These are phyloP conservation scores for Merodon equestris DNA, from an alignment of 2,888 invertebrate genomes.

Conservation along the genomic window DNA sequence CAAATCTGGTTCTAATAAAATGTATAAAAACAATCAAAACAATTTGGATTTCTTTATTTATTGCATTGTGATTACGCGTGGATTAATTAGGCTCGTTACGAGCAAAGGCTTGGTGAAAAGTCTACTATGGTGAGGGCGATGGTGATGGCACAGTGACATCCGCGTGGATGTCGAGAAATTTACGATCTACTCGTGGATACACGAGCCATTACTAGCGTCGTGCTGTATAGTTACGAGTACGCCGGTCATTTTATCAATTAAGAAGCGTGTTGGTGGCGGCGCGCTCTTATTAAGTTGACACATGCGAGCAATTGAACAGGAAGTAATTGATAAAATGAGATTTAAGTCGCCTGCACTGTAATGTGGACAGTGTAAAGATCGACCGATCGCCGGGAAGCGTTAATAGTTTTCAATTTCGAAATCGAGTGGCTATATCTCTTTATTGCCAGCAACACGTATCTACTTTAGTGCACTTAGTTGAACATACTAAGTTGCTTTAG, in stretches of 20 bases:
- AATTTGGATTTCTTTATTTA: conserved; percentile 15
- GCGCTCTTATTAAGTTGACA: conserved; percentile 69
- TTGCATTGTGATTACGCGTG: conserved; percentile 28
- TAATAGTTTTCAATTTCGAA: too few species aligned
- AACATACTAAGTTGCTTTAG: too few species aligned
- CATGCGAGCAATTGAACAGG: conserved; percentile 69
- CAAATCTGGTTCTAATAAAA: conserved; percentile 60
- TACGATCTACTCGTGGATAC: conserved; percentile 8
- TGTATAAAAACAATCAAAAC: conserved; percentile 28
- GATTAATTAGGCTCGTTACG: conserved; percentile 63
- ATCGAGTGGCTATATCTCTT: too few species aligned
- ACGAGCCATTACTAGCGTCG: not conserved
- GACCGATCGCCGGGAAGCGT: too few species aligned
- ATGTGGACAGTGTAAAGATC: too few species aligned
- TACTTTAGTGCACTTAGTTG: too few species aligned
- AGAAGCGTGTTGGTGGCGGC: conserved; percentile 68
- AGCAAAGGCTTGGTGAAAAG: not conserved
- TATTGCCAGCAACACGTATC: too few species aligned
- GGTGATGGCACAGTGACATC: not conserved
- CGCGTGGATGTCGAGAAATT: conserved; percentile 14
- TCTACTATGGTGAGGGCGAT: conserved; percentile 18
- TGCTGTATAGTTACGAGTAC: conserved; percentile 13
- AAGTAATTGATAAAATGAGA: conserved; percentile 69
- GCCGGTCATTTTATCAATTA: conserved; percentile 60
- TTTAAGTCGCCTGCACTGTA: conserved; percentile 42